Base-by-base conservation (phyloP, 1,140 invertebrate genomes). In the Drosophila tani region DNA sequence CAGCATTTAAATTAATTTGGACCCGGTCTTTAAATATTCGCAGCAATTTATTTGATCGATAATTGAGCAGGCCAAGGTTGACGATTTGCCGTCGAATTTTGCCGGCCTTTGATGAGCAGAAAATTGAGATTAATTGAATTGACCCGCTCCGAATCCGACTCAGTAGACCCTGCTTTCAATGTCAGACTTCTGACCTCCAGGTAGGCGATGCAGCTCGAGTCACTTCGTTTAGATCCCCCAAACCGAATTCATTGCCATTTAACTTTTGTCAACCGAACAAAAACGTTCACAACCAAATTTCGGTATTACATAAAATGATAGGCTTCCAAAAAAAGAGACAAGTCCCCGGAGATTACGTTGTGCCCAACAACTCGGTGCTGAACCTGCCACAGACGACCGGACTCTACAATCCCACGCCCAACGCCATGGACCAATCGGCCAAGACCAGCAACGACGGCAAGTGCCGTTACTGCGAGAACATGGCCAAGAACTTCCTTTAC, bases 401-500 rank as follows among this genome's bases (percentile, higher is more conserved):
- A 17, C 15, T 56, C 3, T 70, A 47, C 21, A 73, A 88, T 27
- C 62, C 67, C 15, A 27, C 69, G 6, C 35, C 65, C 7, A 88
- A 88, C 19, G 24, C 73, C 0, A 78, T 76, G 46, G 84, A 87
- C 21, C 35, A 67, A 29, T 14, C 27, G 0, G 62, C 80, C 12
- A 66, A 56, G 14, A 64, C 51, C 46, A 53, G 68, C n/a, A 29
- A 50, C 32, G 51, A 9, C 9, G 27, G 32, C 21, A 90, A 83
- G 32, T 92, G 91, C 45, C 78, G 79, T 14, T 82, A 92, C 41
- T 92, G 91, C 40, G 87, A 92, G 55, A 92, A 86, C 43, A 90
- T 92, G 91, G 91, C 91, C 5, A 92, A 92, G 50, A 92, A 92
- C 63, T 92, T 92, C 27, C 71, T 92, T 0, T 92, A 92, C n/a